These are phyloP conservation scores for Anthonomus grandis DNA, from an alignment of 1,140 invertebrate species.

Conservation along the genomic window DNA sequence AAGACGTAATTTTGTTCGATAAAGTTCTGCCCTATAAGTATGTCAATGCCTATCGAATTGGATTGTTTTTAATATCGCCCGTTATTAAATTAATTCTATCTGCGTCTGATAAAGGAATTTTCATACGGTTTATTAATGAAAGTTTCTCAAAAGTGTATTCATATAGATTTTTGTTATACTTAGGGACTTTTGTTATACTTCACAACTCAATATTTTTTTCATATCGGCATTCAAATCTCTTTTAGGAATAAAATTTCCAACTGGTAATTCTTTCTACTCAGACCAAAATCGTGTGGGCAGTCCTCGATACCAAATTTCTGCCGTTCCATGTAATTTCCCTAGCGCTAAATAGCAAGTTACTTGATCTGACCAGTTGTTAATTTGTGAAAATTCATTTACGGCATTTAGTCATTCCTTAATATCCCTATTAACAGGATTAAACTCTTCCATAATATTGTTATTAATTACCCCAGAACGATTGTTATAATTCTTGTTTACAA, in stretches of 20 bases:
- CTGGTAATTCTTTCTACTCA: constrained; percentile 16
- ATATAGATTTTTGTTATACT: constrained; percentile 7
- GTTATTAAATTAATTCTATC: constrained; percentile 29
- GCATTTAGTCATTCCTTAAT: constrained; percentile 19
- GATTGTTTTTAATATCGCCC: constrained; percentile 19
- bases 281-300: constrained; percentile 14
- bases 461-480: no score
- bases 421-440: constrained; percentile 21
- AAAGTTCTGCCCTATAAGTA: constrained; percentile 24
- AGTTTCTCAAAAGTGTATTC: constrained; percentile 17
- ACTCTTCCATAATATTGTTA: constrained; percentile 22
- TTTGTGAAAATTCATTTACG: constrained; percentile 18
- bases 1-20: constrained; percentile 12
- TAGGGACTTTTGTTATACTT: no score
- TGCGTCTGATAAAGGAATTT: constrained; percentile 9
- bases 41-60: constrained; percentile 22
- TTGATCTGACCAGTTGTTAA: constrained; percentile 20
- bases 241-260: constrained; percentile 9
- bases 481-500: no score
- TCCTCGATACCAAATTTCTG: constrained; percentile 21
- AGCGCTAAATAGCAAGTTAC: constrained; percentile 20
- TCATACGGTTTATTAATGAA: constrained; percentile 18
- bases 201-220: constrained; percentile 13
- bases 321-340: constrained; percentile 22
- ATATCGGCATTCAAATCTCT: constrained; percentile 14